A percentile compares a stretch with the other conserved stretches of the same genome.
phyloP scores from a whole-genome alignment of 2,888 invertebrate genomes.

The Graphium colonna region DNA sequence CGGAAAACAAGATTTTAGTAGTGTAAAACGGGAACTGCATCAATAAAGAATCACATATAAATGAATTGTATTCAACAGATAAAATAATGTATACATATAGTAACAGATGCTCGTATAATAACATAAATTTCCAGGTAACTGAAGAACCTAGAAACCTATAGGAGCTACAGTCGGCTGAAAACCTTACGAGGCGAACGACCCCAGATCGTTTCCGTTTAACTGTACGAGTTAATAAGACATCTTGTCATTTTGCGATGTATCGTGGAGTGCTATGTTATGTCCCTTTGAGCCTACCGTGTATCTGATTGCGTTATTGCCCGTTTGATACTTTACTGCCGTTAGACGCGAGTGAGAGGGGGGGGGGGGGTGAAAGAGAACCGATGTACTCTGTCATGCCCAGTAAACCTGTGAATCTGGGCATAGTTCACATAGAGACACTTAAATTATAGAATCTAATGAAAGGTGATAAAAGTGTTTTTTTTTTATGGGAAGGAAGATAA shows the following conservation, averaged over 20 bases:
- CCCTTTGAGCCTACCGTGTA: neutral
- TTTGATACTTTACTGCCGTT: constrained; percentile 5
- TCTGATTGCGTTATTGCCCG: constrained; percentile 8
- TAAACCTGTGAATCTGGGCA: neutral
- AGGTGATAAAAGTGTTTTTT: too few species aligned
- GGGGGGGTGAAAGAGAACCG: neutral
- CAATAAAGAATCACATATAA: too few species aligned
- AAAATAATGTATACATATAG: too few species aligned
- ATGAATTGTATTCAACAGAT: too few species aligned
- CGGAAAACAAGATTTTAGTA: too few species aligned
- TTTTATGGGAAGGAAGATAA: too few species aligned
- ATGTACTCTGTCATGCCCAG: constrained; percentile 3
- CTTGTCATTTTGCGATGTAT: neutral
- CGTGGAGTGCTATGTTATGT: neutral
- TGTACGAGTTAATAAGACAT: neutral
- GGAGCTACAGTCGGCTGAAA: neutral
- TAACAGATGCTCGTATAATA: too few species aligned
- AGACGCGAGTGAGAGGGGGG: neutral
- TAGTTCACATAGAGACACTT: neutral
- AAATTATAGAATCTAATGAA: too few species aligned
- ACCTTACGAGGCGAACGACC: neutral
- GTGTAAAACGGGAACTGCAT: too few species aligned
- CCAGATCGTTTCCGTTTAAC: neutral
- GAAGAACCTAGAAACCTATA: too few species aligned
- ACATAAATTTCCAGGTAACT: too few species aligned